Base-by-base conservation (phyloP, 2,797 vertebrate genomes). In the Benthosema pterotum region DNA sequence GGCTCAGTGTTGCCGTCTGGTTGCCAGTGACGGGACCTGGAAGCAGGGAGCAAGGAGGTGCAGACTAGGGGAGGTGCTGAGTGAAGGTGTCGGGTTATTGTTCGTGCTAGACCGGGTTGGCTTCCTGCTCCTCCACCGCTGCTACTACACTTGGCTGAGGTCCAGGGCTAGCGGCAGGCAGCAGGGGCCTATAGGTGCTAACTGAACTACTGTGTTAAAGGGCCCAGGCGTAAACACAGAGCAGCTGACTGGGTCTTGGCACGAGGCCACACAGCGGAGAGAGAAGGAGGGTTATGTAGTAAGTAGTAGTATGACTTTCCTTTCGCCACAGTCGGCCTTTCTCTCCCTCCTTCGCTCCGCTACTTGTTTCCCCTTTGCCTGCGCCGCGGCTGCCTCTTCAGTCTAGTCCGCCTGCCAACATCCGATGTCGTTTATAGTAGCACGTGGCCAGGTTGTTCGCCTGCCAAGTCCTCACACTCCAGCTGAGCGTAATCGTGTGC, bases 191-290 rank as follows among this genome's bases (percentile, higher is more conserved):
- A 67, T 60, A 80, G 74, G 82, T 80, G 82, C 83, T 86, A 90
- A 90, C 83, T 89, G 85, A 84, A 83, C 84, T 78, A 87, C 82
- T 86, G 80, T 89, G 90, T 89, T 89, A 89, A 19, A 83, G 80
- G 32, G 83, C 86, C 75, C 72, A 73, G 65, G 75, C 77, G 83
- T 89, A 87, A 89, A 89, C 83, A 78, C 83, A 78, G 78, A 57
- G 69, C 83, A 80, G 86, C 82, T 84, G 83, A 79, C 84, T 76
- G 67, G 76, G 60, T 65, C 52, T 80, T 83, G 85, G 75, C 80
- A 65, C 65, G 45, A 58, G 61, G 87, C 86, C 84, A 82, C 2
- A 16, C 62, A 32, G 54, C 13, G 43, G 18, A 60, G 43, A 60
- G 43, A 76, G 61, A 75, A 78, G 67, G 71, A 75, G 53, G 61